phyloP scores from a whole-genome alignment of 64 coral and sea anemone species.

The Exaiptasia diaphana region DNA sequence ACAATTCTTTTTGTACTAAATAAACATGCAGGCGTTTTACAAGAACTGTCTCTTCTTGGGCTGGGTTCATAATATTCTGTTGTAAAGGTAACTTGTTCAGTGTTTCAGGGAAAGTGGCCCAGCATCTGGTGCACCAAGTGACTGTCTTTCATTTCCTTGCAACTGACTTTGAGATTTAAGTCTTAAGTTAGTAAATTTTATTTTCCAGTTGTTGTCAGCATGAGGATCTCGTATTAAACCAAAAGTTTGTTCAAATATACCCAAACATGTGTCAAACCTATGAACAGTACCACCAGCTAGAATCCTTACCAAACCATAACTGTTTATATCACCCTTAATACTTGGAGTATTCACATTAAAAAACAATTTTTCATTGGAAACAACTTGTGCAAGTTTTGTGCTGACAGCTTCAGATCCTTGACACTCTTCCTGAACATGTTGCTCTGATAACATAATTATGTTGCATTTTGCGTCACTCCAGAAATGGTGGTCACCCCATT shows the following conservation, averaged over 20 bases:
- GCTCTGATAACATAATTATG: constrained; percentile 55
- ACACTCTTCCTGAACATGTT: constrained; percentile 54
- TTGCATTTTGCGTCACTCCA: constrained; percentile 71
- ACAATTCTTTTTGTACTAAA: no score
- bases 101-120: no score
- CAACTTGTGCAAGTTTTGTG: constrained; percentile 60
- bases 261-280: constrained; percentile 71
- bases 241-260: constrained; percentile 92
- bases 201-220: constrained; percentile 92
- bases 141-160: not conserved
- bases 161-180: constrained; percentile 59
- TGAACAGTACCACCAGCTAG: constrained; percentile 76
- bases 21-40: no score
- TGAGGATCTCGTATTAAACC: constrained; percentile 75
- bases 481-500: constrained; percentile 89
- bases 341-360: constrained; percentile 69
- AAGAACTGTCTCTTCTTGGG: no score
- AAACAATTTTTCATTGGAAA: constrained; percentile 71
- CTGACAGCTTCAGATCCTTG: constrained; percentile 70
- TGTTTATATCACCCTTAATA: constrained; percentile 53
- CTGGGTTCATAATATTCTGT: no score
- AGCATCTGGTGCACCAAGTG: no score
- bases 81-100: no score
- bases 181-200: constrained; percentile 88
- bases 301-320: constrained; percentile 73